Conservation (phyloP, 2,888 invertebrate genomes). For the Elmis aenea region DNA sequence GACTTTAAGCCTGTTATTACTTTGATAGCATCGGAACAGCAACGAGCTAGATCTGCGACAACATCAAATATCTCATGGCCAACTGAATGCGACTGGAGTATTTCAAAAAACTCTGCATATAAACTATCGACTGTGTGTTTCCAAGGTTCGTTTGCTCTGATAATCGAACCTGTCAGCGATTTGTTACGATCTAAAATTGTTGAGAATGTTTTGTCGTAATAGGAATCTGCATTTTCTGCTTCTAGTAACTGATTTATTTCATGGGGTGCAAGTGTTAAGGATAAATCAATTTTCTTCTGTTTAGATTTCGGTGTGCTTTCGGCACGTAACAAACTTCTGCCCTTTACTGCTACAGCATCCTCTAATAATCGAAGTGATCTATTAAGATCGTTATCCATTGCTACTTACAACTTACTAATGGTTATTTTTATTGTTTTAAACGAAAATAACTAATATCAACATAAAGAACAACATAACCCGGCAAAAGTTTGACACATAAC, state of each 20-base stretch:
- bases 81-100: slow-evolving; percentile 38
- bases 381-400: slow-evolving; percentile 42
- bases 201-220: slow-evolving; percentile 17
- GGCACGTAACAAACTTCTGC: slow-evolving; percentile 22
- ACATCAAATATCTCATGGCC: slow-evolving; percentile 39
- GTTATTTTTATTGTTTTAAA: too few species aligned
- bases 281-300: slow-evolving; percentile 24
- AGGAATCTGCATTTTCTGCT: slow-evolving; percentile 6
- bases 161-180: slow-evolving; percentile 36
- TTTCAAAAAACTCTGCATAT: slow-evolving; percentile 43
- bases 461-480: too few species aligned
- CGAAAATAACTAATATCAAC: too few species aligned
- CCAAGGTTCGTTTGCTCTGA: slow-evolving; percentile 38
- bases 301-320: slow-evolving; percentile 10
- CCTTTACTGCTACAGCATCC: slow-evolving; percentile 36
- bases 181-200: slow-evolving; percentile 25
- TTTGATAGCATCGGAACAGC: slow-evolving; percentile 42
- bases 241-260: slow-evolving; percentile 27
- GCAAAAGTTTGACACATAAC: too few species aligned
- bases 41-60: slow-evolving; percentile 40
- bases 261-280: slow-evolving; percentile 29
- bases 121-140: slow-evolving; percentile 38
- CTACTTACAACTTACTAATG: slow-evolving; percentile 1
- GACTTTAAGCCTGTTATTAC: slow-evolving; percentile 40
- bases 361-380: slow-evolving; percentile 41